phyloP scores from a whole-genome alignment of 2,113 vertebrate species.

The Larimichthys crocea region DNA sequence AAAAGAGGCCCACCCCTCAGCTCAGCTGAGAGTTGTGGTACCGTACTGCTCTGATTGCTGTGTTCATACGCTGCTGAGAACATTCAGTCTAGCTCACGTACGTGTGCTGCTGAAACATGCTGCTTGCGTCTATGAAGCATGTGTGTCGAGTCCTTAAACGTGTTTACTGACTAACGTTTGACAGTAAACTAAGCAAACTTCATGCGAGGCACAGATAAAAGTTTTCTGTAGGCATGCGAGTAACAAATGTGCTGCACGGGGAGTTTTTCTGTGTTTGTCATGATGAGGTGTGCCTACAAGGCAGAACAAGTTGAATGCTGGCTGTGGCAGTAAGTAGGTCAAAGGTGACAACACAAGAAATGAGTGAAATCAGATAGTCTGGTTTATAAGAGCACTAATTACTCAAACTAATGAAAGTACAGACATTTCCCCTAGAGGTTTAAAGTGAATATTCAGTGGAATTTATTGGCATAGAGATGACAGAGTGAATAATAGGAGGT shows the following conservation, averaged over 20 bases:
- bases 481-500: too few relatives aligned
- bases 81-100: slow-evolving; percentile 1
- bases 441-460: too few relatives aligned
- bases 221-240: neutral
- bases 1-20: slow-evolving; percentile 29
- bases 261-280: neutral
- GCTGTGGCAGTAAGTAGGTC: slow-evolving; percentile 65
- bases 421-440: neutral
- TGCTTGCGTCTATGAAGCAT: neutral
- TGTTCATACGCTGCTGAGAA: slow-evolving; percentile 7
- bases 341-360: slow-evolving; percentile 72
- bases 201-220: neutral
- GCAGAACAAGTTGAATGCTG: neutral
- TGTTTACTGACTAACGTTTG: neutral
- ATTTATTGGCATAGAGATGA: too few relatives aligned
- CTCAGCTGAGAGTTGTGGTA: neutral
- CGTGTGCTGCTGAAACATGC: neutral
- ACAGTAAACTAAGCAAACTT: neutral
- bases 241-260: neutral
- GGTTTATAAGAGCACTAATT: neutral
- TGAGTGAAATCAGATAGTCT: neutral
- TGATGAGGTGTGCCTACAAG: slow-evolving; percentile 25
- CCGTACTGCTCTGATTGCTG: neutral
- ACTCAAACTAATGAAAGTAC: neutral
- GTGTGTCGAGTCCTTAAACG: neutral